phyloP scores from a whole-genome alignment of 53 echinoderm and acorn worm genomes.

The Arbacia lixula region DNA sequence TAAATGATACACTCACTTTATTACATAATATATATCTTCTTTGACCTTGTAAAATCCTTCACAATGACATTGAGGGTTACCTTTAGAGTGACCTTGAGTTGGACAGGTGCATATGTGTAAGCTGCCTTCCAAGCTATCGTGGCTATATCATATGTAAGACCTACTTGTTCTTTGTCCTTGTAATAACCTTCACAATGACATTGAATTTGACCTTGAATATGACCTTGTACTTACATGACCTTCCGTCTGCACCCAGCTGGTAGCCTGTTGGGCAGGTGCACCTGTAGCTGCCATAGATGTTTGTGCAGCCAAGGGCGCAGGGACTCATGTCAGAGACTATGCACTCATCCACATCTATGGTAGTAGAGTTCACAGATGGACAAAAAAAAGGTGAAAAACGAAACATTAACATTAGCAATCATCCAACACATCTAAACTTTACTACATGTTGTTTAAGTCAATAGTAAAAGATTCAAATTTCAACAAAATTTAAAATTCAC shows the following conservation, averaged over 20 bases:
- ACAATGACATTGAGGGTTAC: neutral
- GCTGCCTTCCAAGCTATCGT: too few species aligned
- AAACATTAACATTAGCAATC: too few species aligned
- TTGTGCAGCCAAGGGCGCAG: slow-evolving; percentile 72
- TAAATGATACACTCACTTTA: neutral
- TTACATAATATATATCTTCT: neutral
- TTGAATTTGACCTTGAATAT: slow-evolving; percentile 10
- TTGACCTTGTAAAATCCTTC: neutral
- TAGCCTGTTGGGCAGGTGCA: slow-evolving; percentile 74
- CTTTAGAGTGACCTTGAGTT: neutral
- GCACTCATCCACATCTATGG: slow-evolving; percentile 64
- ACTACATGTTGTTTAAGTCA: too few species aligned
- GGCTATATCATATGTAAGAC: too few species aligned
- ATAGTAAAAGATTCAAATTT: too few species aligned
- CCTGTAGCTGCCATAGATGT: slow-evolving; percentile 74
- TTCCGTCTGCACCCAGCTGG: slow-evolving; percentile 67
- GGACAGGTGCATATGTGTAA: too few species aligned
- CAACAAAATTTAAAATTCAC: too few species aligned
- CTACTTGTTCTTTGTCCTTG: too few species aligned
- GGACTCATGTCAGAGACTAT: slow-evolving; percentile 56
- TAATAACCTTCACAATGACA: neutral
- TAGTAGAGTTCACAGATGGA: neutral
- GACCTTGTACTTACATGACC: slow-evolving; percentile 62
- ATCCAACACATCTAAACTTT: too few species aligned
- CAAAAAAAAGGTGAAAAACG: too few species aligned